phyloP scores from a whole-genome alignment of 2,113 vertebrate species.

The Tragelaphus imberbis region DNA sequence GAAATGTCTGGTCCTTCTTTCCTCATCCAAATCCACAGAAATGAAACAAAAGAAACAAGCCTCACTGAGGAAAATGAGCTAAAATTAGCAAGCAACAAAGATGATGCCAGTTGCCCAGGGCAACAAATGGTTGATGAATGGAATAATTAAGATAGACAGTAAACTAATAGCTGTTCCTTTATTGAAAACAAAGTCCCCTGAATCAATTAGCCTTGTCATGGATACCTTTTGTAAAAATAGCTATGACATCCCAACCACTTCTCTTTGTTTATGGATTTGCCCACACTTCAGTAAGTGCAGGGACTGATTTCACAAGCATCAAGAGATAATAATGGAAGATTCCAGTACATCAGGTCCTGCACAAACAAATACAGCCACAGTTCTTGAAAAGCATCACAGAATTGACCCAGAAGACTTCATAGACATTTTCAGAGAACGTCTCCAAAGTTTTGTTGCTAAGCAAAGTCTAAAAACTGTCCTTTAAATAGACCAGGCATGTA shows the following conservation, averaged over 20 bases:
- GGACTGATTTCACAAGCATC: constrained; percentile 30
- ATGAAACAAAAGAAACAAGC: constrained; percentile 59
- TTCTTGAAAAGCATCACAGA: constrained; percentile 3
- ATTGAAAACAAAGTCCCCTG: constrained; percentile 69
- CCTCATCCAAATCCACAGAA: constrained; percentile 43
- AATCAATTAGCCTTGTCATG: constrained; percentile 73
- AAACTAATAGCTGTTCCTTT: constrained; percentile 74
- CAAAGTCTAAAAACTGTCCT: background rate
- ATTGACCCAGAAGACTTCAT: background rate
- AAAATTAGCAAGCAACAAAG: constrained; percentile 62
- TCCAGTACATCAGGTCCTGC: background rate
- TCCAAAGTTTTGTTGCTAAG: background rate
- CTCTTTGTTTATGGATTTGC: constrained; percentile 49
- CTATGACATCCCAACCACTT: constrained; percentile 30
- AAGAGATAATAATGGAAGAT: constrained; percentile 16
- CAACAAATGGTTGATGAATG: constrained; percentile 71
- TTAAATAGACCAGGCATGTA: background rate
- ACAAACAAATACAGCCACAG: background rate
- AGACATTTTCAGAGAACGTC: background rate
- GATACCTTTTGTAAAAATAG: constrained; percentile 58
- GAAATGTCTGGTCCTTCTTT: constrained; percentile 5
- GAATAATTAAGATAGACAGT: constrained; percentile 73
- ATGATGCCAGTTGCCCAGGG: constrained; percentile 59
- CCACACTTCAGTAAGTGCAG: background rate
- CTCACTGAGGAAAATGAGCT: constrained; percentile 42